Evolutionary conservation across 2,888 invertebrate genomes (phyloP).

Genomic region (Archips xylosteana): DNA sequence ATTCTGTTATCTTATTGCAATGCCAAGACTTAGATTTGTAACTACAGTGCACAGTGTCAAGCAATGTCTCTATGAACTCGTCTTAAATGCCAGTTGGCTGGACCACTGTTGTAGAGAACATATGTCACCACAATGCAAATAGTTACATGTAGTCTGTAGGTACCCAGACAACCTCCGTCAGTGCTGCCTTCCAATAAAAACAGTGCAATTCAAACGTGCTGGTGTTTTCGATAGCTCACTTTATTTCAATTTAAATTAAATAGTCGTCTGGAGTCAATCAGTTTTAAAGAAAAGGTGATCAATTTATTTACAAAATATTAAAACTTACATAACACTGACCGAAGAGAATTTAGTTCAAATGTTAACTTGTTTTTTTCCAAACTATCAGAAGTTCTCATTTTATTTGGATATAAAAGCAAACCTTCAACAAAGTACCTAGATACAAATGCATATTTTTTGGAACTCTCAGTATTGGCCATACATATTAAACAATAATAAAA

Average conservation of each 20-base stretch:
- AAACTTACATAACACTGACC: too few relatives aligned
- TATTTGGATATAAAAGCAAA: too few relatives aligned
- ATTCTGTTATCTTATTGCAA: slow-evolving; percentile 56
- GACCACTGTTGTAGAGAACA: slow-evolving; percentile 57
- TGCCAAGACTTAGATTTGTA: slow-evolving; percentile 63
- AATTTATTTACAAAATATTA: neutral
- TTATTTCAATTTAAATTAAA: neutral
- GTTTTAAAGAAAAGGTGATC: neutral
- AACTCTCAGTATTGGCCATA: too few relatives aligned
- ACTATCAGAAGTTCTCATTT: too few relatives aligned
- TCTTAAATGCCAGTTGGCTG: slow-evolving; percentile 75
- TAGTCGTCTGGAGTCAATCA: neutral
- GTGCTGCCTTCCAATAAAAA: neutral
- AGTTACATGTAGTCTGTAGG: neutral
- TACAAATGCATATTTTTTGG: too few relatives aligned
- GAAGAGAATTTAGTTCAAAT: too few relatives aligned
- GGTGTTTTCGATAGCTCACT: neutral
- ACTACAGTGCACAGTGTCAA: slow-evolving; percentile 70
- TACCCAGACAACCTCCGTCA: neutral
- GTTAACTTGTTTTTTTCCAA: too few relatives aligned
- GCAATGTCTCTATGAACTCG: slow-evolving; percentile 58
- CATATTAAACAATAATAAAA: too few relatives aligned
- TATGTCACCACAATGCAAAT: slow-evolving; percentile 31
- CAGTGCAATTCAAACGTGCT: slow-evolving; percentile 1
- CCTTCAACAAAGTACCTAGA: too few relatives aligned